Conservation (phyloP, 2,797 vertebrate genomes). For the Crocidura indochinensis region DNA sequence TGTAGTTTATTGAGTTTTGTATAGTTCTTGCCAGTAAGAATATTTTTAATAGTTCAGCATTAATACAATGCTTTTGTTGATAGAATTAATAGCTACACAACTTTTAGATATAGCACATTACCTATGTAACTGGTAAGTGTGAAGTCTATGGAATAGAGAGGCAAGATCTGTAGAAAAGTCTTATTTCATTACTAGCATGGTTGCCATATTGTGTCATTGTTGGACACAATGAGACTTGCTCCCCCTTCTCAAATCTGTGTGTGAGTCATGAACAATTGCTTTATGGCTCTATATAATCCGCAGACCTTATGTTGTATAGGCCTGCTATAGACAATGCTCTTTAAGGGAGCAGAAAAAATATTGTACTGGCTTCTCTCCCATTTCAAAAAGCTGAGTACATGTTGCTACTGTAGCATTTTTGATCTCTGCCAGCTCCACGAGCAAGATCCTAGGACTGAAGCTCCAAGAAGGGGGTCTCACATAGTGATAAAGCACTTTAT, state of each 20-base stretch:
- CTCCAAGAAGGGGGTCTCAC: background rate
- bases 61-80: too few species aligned
- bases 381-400: conserved; percentile 71
- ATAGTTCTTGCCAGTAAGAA: background rate
- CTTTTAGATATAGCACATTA: conserved; percentile 29
- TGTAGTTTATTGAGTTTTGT: conserved; percentile 36
- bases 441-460: conserved; percentile 52
- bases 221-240: too few species aligned
- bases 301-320: conserved; percentile 78
- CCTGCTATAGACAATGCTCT: conserved; percentile 76
- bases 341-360: conserved; percentile 75
- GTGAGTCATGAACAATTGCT: conserved; percentile 75
- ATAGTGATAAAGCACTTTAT: conserved; percentile 46
- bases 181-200: conserved; percentile 48
- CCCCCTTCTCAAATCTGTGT: conserved; percentile 69
- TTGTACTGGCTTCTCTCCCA: conserved; percentile 71
- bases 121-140: background rate
- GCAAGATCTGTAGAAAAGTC: conserved; percentile 5
- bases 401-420: conserved; percentile 78
- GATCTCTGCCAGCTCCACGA: conserved; percentile 42
- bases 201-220: conserved; percentile 62
- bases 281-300: conserved; percentile 71
- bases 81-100: background rate
- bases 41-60: too few species aligned
- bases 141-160: background rate